phyloP scores from a whole-genome alignment of 2,888 invertebrate genomes.

The Lepas anatifera region DNA sequence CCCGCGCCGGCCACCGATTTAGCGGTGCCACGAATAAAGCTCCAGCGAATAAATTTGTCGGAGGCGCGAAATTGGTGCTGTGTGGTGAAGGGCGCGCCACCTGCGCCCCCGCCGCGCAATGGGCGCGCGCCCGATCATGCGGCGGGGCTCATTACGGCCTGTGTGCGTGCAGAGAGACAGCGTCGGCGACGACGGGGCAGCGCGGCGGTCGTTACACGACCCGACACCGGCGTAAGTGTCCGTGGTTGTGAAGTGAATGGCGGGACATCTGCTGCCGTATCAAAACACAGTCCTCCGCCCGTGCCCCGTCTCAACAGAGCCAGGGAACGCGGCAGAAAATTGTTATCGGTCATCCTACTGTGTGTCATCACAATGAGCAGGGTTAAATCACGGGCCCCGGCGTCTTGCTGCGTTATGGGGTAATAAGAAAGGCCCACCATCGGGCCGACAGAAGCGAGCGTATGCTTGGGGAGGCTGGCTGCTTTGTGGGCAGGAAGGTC shows the following conservation, averaged over 20 bases:
- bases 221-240: not conserved
- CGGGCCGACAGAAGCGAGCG: no score
- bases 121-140: not conserved
- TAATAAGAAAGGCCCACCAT: no score
- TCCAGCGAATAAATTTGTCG: not conserved
- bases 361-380: no score
- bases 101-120: not conserved
- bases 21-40: not conserved
- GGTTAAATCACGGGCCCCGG: no score
- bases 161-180: no score
- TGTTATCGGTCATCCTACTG: no score
- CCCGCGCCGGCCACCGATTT: not conserved
- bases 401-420: no score
- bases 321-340: no score
- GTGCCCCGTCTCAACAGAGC: no score
- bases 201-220: not conserved
- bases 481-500: no score
- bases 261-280: not conserved
- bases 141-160: not conserved
- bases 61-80: not conserved
- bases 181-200: not conserved
- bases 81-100: not conserved
- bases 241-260: not conserved
- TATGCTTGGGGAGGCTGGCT: no score
- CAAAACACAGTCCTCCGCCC: no score